Base-by-base conservation (phyloP, 2,888 invertebrate species). In the Noctua janthina region DNA sequence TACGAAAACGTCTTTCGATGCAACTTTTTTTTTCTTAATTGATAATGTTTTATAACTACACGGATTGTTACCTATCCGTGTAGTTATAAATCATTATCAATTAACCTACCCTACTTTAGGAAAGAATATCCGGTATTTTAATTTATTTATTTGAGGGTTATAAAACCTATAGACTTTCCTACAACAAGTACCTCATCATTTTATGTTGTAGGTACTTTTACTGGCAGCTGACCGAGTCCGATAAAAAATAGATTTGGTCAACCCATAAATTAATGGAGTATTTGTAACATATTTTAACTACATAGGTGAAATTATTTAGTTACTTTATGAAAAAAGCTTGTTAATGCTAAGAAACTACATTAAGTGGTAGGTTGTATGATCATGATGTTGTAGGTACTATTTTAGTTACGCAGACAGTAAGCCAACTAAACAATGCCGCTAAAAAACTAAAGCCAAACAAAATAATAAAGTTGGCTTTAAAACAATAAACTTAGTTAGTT, bases 401-500 rank as follows among this genome's bases (percentile, higher is more conserved):
- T 10, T 62, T 8, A 35, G 51, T 81, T 46, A 72, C 17, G 13
- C 3, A 43, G 17, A n/a, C 10, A 39, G 35, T 1, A 29, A 15
- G 35, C 4, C 64, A 10, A 46, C n/a, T 39, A 23, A 49, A 29
- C 39, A 46, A 15, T 20, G 15, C 13, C 39, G 0, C 29, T 39
- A 8, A 56, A 54, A 80, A 56, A n/a, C 15, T 11, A 13, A 68
- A 68, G 13, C n/a, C 59, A 54, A 35, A 43, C 43, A 35, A 75
- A 74, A 51, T 43, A 68, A 59, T 3, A n/a, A 66, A 29, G 17
- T 29, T 51, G 56, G 39, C 10, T 51, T 43, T 10, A 56, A 29
- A 68, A 54, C 43, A 82, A 46, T 29, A n/a, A 35, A 62, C 59
- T 62, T 43, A 82, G 15, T 51, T 39, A 56, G 66, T 7, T n/a